Base-by-base conservation (phyloP, 2,797 vertebrate species). In the Acanthurus leucopareius region DNA sequence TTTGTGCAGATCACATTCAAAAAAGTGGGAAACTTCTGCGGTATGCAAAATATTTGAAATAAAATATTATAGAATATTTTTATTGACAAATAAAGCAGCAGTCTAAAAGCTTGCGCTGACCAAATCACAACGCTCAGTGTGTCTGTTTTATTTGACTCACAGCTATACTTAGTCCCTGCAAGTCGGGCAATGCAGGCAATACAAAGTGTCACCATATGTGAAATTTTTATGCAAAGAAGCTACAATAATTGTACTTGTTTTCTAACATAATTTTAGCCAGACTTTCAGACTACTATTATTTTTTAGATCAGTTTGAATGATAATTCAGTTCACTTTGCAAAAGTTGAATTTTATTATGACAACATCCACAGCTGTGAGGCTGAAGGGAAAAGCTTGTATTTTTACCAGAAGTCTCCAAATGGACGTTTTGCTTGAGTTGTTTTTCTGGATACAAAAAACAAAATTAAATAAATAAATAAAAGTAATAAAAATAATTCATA, bases 151-250 rank as follows among this genome's bases (percentile, higher is more conserved):
- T 32, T 20, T 62, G 80, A 57, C 53, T 68, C 8, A 5, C 53
- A 51, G 73, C 58, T 35, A 35, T 51, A 14, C 17, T 19, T 59
- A 80, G 67, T 60, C 65, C 42, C 48, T 40, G 44, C 19, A 60
- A 38, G 52, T 82, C 77, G 32, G 32, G 32, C 32, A 32, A 32
- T 62, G 66, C 58, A 56, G 75, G 53, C 28, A 3, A 32, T 45
- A 48, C 70, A 70, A 58, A 80, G 56, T 76, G 73, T 81, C 83
- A 72, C 67, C 35, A 53, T 42, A 48, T 15, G 38, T 84, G 6
- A 35, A 3, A 3, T 35, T 35, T 35, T 35, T 35, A 35, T 7
- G 32, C 1, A 3, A 51, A 78, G 73, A 74, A 70, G 35, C 67
- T 17, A 42, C 22, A 72, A 45, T 42, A 69, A 75, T 68, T 59